Percentiles rank a stretch among this genome's conserved stretches.
These are phyloP conservation scores for Zhuqinia jingwanae DNA, from an alignment of 2,888 invertebrate genomes.

Conservation along the genomic window DNA sequence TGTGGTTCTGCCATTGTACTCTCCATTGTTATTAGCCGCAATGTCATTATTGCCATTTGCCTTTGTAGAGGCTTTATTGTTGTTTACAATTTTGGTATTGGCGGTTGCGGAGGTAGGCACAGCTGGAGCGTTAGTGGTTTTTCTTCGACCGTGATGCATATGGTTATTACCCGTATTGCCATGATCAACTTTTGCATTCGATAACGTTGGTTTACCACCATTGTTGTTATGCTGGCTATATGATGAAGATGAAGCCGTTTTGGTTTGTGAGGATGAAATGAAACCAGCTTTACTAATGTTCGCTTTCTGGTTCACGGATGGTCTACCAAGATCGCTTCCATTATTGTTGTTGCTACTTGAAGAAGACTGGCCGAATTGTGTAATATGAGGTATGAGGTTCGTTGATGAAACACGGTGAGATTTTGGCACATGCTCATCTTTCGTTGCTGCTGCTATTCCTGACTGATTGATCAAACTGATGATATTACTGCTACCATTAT, in stretches of 20 bases:
- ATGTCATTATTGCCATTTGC: slow-evolving; percentile 29
- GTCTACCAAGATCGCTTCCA: slow-evolving; percentile 49
- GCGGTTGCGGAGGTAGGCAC: slow-evolving; percentile 44
- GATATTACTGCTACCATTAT: slow-evolving; percentile 63
- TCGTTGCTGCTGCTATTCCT: slow-evolving; percentile 60
- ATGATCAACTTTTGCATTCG: slow-evolving; percentile 63
- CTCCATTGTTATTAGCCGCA: slow-evolving; percentile 45
- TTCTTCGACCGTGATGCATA: slow-evolving; percentile 60
- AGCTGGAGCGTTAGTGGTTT: slow-evolving; percentile 66
- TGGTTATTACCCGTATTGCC: slow-evolving; percentile 33
- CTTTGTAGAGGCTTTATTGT: slow-evolving; percentile 32
- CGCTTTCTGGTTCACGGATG: slow-evolving; percentile 68
- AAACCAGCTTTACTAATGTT: slow-evolving; percentile 53
- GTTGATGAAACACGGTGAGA: slow-evolving; percentile 68
- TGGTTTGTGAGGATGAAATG: slow-evolving; percentile 64
- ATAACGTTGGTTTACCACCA: slow-evolving; percentile 19
- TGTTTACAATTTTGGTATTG: slow-evolving; percentile 42
- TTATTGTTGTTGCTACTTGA: slow-evolving; percentile 45
- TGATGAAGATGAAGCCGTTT: slow-evolving; percentile 37
- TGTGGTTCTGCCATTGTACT: slow-evolving; percentile 81
- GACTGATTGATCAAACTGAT: slow-evolving; percentile 71
- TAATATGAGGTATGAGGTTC: slow-evolving; percentile 52
- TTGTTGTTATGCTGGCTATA: slow-evolving; percentile 3
- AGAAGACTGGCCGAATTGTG: slow-evolving; percentile 65
- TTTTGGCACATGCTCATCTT: slow-evolving; percentile 71